Evolutionary conservation across 2,888 invertebrate genomes (phyloP), one percentile per base, ranked within the genome.

Genomic region (Exephanes ischioxanthus): DNA sequence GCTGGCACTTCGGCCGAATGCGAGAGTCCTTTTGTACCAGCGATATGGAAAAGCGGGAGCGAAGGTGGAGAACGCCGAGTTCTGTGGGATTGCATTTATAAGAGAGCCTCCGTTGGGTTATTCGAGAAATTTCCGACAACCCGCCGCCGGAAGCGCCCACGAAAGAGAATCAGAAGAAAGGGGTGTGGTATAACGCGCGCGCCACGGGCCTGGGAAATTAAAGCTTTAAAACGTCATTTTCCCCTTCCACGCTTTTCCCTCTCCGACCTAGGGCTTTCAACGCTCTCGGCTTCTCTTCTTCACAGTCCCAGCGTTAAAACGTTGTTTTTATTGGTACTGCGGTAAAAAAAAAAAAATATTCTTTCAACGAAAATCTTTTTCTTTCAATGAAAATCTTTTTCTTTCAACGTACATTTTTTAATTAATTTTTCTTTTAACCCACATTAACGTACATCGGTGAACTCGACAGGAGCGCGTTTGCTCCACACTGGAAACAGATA

Each of bases 1-100:
- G 58, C n/a, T 55, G 70, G 71, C 83, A 83, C 79, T 83, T 83
- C 75, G 79, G 79, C 58, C 61, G 75, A 83, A 75, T 75, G 75
- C 63, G 68, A 61, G 55, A 45, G 53, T 63, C 79, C 63, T 75
- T 79, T 75, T 79, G 70, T 79, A 75, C 37, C 63, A 53, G 63
- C 83, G 61, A 75, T 83, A 63, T 63, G 75, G 53, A 75, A 75
- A 9, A 53, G 26, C 70, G 30, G 41, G 71, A 72, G 45, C 30
- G 19, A 55, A 76, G 76, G 61, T 45, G 45, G 61, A 61, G 73
- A 33, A 33, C 48, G 48, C 30, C 14, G 2, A 1, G 71, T 26
- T 22, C 11, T 22, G 30, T 19, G 33, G 58, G 61, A 75, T 75
- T 76, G 58, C 58, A 48, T 51, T 53, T 53, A 66, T 37, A 37